Conservation (phyloP, 2,888 invertebrate species). For the Lucinisca nassula region DNA sequence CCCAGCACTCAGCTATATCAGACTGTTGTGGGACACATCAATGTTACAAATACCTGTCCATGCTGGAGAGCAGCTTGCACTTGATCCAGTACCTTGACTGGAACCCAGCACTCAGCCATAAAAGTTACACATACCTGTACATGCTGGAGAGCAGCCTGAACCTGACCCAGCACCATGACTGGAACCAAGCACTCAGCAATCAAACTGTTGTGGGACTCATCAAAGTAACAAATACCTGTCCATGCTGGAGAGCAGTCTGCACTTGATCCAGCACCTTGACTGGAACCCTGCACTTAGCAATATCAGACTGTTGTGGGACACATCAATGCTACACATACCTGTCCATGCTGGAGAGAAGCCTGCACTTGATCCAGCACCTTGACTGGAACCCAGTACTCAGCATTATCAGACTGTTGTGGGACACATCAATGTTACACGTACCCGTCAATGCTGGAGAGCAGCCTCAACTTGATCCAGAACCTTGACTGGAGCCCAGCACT, state of each 20-base stretch:
- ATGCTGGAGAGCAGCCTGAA: slow-evolving; percentile 96
- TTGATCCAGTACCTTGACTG: slow-evolving; percentile 95
- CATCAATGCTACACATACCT: slow-evolving; percentile 93
- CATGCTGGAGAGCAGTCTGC: no score
- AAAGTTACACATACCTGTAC: slow-evolving; percentile 97
- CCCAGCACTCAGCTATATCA: no score
- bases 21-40: no score
- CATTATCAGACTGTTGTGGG: slow-evolving; percentile 99
- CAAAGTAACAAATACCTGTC: slow-evolving; percentile 99
- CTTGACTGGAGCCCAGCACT: slow-evolving; percentile 98
- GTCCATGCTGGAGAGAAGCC: slow-evolving; percentile 96
- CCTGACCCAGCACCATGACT: slow-evolving; percentile 95
- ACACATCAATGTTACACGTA: slow-evolving; percentile 96
- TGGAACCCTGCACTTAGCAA: no score
- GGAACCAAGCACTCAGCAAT: slow-evolving; percentile 99
- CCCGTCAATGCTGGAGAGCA: slow-evolving; percentile 97
- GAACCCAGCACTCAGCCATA: slow-evolving; percentile 99
- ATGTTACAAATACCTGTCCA: slow-evolving; percentile 95
- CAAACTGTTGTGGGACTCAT: slow-evolving; percentile 99
- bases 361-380: slow-evolving; percentile 97
- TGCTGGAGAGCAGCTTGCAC: slow-evolving; percentile 97
- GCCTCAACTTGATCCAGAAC: slow-evolving; percentile 97
- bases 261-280: no score
- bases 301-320: no score
- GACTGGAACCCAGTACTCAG: slow-evolving; percentile 99